Evolutionary conservation across 2,888 invertebrate genomes (phyloP).

Genomic region (Autographa gamma): DNA sequence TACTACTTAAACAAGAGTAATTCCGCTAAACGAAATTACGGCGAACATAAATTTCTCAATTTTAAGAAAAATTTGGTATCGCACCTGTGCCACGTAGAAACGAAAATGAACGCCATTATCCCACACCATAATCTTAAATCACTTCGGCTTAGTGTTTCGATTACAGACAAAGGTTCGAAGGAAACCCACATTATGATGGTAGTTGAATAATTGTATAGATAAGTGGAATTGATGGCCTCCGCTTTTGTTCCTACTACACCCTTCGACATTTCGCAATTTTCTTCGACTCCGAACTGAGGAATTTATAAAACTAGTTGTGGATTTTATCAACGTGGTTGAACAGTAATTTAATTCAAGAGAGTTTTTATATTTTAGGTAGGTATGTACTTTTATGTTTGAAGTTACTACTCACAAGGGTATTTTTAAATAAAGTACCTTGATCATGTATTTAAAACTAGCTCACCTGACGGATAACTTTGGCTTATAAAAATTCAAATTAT

Average conservation of each 20-base stretch:
- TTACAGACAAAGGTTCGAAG: conserved; percentile 87
- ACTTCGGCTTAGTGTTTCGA: conserved; percentile 88
- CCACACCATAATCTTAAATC: conserved; percentile 88
- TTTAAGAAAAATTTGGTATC: conserved; percentile 80
- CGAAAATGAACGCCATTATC: conserved; percentile 86
- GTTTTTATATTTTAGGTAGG: too few relatives aligned
- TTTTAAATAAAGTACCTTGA: too few relatives aligned
- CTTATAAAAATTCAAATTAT: too few relatives aligned
- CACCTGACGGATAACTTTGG: too few relatives aligned
- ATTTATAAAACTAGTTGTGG: conserved; percentile 12
- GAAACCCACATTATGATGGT: conserved; percentile 87
- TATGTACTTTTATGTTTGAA: too few relatives aligned
- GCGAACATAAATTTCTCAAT: conserved; percentile 76
- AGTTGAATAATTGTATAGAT: conserved; percentile 87
- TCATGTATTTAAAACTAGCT: too few relatives aligned
- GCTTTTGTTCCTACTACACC: conserved; percentile 60
- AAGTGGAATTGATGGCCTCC: conserved; percentile 82
- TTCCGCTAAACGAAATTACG: conserved; percentile 71
- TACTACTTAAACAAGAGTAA: conserved; percentile 61
- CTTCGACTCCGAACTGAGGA: conserved; percentile 11
- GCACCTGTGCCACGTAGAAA: conserved; percentile 82
- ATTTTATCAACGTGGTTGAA: background rate
- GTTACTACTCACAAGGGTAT: too few relatives aligned
- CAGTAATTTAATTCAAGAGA: too few relatives aligned
- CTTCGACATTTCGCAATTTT: conserved; percentile 31